phyloP scores from a whole-genome alignment of 1,140 invertebrate species.

The Elysia chlorotica region DNA sequence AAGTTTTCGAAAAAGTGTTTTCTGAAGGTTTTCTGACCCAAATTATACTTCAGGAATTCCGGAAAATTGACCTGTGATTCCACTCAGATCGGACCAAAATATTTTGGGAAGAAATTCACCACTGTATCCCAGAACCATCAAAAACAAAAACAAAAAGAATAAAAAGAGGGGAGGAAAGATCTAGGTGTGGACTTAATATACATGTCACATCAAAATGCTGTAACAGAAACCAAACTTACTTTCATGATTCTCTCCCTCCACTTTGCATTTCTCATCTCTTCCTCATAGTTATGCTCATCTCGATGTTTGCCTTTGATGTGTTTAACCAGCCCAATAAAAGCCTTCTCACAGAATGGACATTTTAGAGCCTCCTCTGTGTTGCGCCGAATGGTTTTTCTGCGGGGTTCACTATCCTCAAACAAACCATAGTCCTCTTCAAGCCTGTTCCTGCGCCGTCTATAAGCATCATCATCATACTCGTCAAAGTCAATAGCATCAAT shows the following conservation, averaged over 20 bases:
- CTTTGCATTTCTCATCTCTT: slow-evolving; percentile 59
- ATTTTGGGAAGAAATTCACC: too few species aligned
- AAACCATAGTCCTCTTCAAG: slow-evolving; percentile 47
- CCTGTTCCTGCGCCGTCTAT: slow-evolving; percentile 34
- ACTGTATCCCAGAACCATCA: too few species aligned
- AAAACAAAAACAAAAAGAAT: too few species aligned
- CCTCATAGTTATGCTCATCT: slow-evolving; percentile 55
- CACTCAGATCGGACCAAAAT: too few species aligned
- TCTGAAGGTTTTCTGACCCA: too few species aligned
- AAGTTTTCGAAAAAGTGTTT: too few species aligned
- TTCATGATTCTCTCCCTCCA: slow-evolving; percentile 59
- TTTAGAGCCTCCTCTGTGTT: slow-evolving; percentile 57
- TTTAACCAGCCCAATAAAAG: slow-evolving; percentile 57
- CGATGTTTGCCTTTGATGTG: slow-evolving; percentile 57
- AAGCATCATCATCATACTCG: slow-evolving; percentile 32
- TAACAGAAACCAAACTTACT: too few species aligned
- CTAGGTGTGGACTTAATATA: too few species aligned
- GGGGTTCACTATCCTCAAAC: slow-evolving; percentile 54
- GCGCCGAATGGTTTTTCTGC: slow-evolving; percentile 47
- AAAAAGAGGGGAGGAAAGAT: too few species aligned
- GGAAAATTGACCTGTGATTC: too few species aligned
- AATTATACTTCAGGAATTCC: too few species aligned
- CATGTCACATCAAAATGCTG: too few species aligned
- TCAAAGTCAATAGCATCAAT: slow-evolving; percentile 35
- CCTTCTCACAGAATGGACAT: slow-evolving; percentile 58